Evolutionary conservation across 2,113 vertebrate genomes (phyloP).

Genomic region (Poeciliopsis retropinna): DNA sequence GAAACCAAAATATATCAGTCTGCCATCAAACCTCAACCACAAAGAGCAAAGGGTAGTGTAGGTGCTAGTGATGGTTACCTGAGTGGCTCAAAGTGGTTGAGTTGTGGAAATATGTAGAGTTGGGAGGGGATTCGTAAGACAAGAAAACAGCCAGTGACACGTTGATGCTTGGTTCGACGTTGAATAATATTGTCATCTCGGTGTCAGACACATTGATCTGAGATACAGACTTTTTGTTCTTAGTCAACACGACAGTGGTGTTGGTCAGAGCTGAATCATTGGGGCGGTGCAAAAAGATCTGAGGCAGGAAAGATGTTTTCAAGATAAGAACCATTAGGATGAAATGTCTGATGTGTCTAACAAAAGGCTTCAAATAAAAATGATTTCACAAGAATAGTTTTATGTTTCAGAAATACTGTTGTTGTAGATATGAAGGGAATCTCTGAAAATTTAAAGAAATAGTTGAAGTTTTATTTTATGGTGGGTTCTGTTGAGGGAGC

Average conservation of each 20-base stretch:
- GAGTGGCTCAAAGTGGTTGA: conserved; percentile 39
- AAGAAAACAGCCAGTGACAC: conserved; percentile 62
- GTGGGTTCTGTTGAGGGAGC: too few species aligned
- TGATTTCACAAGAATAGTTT: too few species aligned
- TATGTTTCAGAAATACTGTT: too few species aligned
- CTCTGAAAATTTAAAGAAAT: too few species aligned
- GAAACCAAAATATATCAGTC: conserved; percentile 18
- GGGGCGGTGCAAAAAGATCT: conserved; percentile 73
- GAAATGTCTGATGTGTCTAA: not conserved
- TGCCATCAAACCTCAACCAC: not conserved
- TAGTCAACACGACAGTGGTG: conserved; percentile 29
- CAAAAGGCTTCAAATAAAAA: too few species aligned
- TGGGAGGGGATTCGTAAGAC: conserved; percentile 31
- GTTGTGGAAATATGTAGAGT: not conserved
- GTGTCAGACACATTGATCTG: conserved; percentile 68
- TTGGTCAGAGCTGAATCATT: not conserved
- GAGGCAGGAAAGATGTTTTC: conserved; percentile 5
- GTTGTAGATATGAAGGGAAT: too few species aligned
- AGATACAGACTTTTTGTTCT: conserved; percentile 28
- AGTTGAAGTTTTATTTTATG: too few species aligned
- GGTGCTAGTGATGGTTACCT: conserved; percentile 50
- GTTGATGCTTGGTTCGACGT: conserved; percentile 48
- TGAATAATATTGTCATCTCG: conserved; percentile 63
- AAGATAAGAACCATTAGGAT: not conserved
- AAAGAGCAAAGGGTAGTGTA: not conserved